These are phyloP conservation scores for Rallus limicola DNA, from an alignment of 2,113 vertebrate genomes.

Conservation along the genomic window DNA sequence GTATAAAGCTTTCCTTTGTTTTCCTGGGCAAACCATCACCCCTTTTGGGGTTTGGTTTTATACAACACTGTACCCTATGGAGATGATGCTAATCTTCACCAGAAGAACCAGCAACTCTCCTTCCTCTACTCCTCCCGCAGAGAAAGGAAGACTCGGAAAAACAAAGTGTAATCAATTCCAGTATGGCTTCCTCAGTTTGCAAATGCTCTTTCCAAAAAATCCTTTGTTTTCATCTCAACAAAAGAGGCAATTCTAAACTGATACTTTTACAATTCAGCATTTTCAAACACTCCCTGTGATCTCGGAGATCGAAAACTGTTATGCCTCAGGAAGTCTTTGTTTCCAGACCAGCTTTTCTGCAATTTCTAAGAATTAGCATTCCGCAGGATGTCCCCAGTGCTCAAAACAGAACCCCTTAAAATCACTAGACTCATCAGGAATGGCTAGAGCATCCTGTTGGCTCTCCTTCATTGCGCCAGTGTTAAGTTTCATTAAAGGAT, in stretches of 20 bases:
- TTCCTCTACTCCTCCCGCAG: neutral
- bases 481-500: neutral
- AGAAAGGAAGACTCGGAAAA: neutral
- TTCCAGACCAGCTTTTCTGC: neutral
- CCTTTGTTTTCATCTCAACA: constrained; percentile 10
- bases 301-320: neutral
- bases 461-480: neutral
- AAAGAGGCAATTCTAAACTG: neutral
- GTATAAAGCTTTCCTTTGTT: neutral
- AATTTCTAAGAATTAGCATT: neutral
- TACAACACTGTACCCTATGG: no score
- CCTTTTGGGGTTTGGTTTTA: neutral
- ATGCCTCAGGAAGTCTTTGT: neutral
- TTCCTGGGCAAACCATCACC: neutral
- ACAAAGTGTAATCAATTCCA: neutral
- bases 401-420: neutral
- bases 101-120: neutral
- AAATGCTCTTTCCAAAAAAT: neutral
- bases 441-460: neutral
- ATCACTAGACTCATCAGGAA: neutral
- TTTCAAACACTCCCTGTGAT: constrained; percentile 20
- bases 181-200: neutral
- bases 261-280: neutral
- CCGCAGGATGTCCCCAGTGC: neutral
- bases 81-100: neutral